These are phyloP conservation scores for Tiliacea aurago DNA, from an alignment of 2,888 invertebrate genomes.

Conservation along the genomic window DNA sequence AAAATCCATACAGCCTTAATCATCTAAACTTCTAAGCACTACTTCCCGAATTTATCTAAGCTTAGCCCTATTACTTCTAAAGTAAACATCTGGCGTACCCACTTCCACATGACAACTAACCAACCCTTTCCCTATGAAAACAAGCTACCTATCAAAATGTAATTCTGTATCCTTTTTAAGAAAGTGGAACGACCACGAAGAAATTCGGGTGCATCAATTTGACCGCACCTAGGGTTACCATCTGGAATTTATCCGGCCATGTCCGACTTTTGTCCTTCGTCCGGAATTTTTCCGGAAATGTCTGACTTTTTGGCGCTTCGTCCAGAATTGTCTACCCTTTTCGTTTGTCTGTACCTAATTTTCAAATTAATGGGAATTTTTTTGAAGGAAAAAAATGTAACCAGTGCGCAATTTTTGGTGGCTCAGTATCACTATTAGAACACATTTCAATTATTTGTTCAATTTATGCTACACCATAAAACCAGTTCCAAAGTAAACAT, in stretches of 20 bases:
- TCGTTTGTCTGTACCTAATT: neutral
- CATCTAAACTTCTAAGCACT: neutral
- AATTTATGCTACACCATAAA: too few species aligned
- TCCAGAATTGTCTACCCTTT: neutral
- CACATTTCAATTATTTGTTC: too few species aligned
- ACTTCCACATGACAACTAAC: constrained; percentile 19
- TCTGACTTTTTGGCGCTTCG: neutral
- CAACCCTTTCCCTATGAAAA: constrained; percentile 36
- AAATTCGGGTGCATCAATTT: constrained; percentile 53
- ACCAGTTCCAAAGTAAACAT: too few species aligned
- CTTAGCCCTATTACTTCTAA: constrained; percentile 10
- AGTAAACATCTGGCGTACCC: constrained; percentile 40
- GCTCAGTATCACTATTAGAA: too few species aligned
- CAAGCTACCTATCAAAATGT: constrained; percentile 46
- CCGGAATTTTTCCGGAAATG: neutral
- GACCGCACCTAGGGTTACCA: constrained; percentile 41
- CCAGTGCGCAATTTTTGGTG: too few species aligned
- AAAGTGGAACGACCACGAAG: constrained; percentile 39
- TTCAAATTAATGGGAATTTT: neutral
- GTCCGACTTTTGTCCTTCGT: neutral
- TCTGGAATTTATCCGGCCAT: neutral
- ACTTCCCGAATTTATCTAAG: neutral
- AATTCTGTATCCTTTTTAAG: constrained; percentile 48
- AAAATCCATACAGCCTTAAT: neutral
- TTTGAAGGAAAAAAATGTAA: neutral